Evolutionary conservation across 2,888 invertebrate species (phyloP).

Genomic region (Volucella inflata): DNA sequence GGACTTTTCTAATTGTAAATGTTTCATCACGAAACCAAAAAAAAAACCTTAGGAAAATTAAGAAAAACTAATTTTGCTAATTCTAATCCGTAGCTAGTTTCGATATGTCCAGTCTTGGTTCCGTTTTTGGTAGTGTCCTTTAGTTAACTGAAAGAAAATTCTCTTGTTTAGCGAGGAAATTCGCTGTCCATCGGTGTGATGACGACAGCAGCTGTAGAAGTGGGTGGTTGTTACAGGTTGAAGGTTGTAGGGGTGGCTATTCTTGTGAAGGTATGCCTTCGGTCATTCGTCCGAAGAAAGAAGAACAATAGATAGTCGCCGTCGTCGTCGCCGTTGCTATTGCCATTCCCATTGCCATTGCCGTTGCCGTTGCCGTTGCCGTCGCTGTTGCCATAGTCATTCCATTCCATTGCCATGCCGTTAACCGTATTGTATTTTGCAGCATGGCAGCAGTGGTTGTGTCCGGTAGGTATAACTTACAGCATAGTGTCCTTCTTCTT

Average conservation of each 20-base stretch:
- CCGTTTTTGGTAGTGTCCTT: slow-evolving; percentile 77
- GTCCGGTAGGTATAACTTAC: slow-evolving; percentile 59
- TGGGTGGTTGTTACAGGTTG: slow-evolving; percentile 36
- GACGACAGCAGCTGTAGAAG: slow-evolving; percentile 41
- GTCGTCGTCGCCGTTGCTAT: slow-evolving; percentile 74
- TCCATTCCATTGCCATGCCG: slow-evolving; percentile 41
- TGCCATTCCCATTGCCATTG: slow-evolving; percentile 61
- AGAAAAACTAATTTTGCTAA: not conserved
- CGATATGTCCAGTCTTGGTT: slow-evolving; percentile 71
- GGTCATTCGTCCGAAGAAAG: slow-evolving; percentile 74
- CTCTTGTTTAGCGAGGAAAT: slow-evolving; percentile 60
- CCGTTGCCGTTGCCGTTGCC: slow-evolving; percentile 66
- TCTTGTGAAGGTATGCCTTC: slow-evolving; percentile 62
- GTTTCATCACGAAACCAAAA: not conserved
- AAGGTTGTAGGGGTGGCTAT: slow-evolving; percentile 39
- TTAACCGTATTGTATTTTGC: slow-evolving; percentile 68
- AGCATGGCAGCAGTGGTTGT: slow-evolving; percentile 39
- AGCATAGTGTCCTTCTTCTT: slow-evolving; percentile 42
- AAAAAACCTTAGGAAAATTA: not conserved
- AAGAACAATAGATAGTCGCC: slow-evolving; percentile 74
- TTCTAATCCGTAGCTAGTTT: slow-evolving; percentile 60
- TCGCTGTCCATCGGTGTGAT: slow-evolving; percentile 66
- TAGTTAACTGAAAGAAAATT: slow-evolving; percentile 76
- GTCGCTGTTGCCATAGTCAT: slow-evolving; percentile 44
- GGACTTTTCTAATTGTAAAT: slow-evolving; percentile 35